These are phyloP conservation scores for Apodemia zela DNA, from an alignment of 2,888 invertebrate genomes.

Conservation along the genomic window DNA sequence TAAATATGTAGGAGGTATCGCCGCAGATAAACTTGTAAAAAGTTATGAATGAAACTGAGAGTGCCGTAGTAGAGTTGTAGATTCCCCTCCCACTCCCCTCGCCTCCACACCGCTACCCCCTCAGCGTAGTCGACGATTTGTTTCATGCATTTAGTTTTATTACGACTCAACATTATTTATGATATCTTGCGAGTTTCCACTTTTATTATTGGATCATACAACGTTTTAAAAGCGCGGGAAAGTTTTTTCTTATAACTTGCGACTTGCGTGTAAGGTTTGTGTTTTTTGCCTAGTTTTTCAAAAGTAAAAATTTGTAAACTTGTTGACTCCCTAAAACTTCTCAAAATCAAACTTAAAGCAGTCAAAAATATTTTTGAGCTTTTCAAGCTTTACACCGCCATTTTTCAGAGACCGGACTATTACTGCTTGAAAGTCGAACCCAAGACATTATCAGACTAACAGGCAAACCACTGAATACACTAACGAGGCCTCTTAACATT, in stretches of 20 bases:
- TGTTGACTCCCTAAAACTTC: too few species aligned
- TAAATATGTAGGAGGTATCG: conserved; percentile 78
- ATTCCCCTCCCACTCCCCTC: conserved; percentile 40
- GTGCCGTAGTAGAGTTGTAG: conserved; percentile 77
- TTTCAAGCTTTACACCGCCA: too few species aligned
- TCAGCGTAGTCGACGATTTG: conserved; percentile 53
- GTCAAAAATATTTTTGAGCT: too few species aligned
- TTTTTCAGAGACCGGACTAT: too few species aligned
- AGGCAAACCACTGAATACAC: too few species aligned
- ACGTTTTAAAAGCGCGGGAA: not conserved
- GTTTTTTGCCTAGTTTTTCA: not conserved
- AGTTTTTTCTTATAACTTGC: not conserved
- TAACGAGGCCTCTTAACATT: too few species aligned
- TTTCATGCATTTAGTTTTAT: conserved; percentile 75
- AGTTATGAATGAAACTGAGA: conserved; percentile 81
- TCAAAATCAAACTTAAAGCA: too few species aligned
- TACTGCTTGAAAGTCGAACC: too few species aligned
- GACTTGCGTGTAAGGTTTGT: not conserved
- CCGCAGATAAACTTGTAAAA: conserved; percentile 79
- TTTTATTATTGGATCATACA: not conserved
- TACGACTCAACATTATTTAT: conserved; percentile 68
- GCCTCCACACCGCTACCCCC: conserved; percentile 34
- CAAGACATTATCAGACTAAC: too few species aligned
- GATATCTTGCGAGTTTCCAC: conserved; percentile 36
- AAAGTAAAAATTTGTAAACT: not conserved